These are phyloP conservation scores for Taxidea taxus DNA, from an alignment of 2,113 vertebrate genomes.

Conservation along the genomic window DNA sequence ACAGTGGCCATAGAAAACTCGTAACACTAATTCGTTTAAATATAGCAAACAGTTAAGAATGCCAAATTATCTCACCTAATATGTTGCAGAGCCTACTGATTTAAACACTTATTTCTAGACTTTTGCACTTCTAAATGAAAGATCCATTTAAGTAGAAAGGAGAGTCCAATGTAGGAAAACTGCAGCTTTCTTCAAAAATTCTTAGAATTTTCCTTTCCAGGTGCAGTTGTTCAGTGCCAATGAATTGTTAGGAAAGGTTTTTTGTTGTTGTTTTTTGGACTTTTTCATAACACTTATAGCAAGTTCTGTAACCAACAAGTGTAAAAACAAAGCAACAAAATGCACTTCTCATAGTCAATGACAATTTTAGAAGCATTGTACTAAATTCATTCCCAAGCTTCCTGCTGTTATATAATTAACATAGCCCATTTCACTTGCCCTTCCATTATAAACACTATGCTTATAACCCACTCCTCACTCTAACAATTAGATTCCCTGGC, in stretches of 20 bases:
- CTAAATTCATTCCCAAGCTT: neutral
- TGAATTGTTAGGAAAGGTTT: neutral
- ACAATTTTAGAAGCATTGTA: neutral
- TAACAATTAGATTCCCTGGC: conserved; percentile 50
- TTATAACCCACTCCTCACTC: neutral
- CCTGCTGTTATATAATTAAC: neutral
- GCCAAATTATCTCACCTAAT: neutral
- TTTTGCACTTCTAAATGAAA: neutral
- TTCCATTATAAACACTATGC: conserved; percentile 50
- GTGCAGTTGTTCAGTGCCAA: neutral
- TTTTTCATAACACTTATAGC: neutral
- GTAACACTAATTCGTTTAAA: neutral
- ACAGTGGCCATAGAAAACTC: neutral
- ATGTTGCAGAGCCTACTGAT: neutral
- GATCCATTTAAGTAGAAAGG: neutral
- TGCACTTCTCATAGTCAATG: neutral
- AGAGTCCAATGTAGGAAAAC: neutral
- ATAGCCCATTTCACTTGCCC: conserved; percentile 22
- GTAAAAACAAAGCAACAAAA: neutral
- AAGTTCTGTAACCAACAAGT: neutral
- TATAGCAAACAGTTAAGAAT: neutral
- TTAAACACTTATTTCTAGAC: neutral
- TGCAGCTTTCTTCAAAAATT: neutral
- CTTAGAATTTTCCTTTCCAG: neutral
- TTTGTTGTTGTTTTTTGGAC: neutral